phyloP scores from a whole-genome alignment of 2,888 invertebrate genomes.

The Amorpha juglandis region DNA sequence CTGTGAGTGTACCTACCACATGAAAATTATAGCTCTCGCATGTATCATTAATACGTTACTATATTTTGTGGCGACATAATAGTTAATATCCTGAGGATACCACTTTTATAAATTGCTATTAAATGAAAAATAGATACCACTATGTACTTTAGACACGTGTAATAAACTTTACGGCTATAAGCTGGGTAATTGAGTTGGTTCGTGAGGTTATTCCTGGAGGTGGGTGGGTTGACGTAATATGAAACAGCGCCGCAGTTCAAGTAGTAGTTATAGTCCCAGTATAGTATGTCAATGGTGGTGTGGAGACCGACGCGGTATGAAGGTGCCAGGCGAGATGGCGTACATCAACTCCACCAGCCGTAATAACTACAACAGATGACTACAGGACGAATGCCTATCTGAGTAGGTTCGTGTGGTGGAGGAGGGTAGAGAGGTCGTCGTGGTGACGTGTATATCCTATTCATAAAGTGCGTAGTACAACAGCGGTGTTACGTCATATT shows the following conservation, averaged over 20 bases:
- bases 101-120: slow-evolving; percentile 9
- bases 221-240: not conserved
- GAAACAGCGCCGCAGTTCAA: not conserved
- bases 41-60: slow-evolving; percentile 45
- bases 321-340: too few species aligned
- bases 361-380: too few species aligned
- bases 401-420: too few species aligned
- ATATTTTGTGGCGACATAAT: slow-evolving; percentile 30
- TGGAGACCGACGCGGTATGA: too few species aligned
- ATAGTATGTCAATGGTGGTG: too few species aligned
- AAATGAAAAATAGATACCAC: slow-evolving; percentile 40
- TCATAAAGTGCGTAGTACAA: too few species aligned
- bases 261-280: not conserved
- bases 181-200: not conserved
- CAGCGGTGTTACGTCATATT: too few species aligned
- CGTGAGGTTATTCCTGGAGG: not conserved
- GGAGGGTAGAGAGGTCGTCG: too few species aligned
- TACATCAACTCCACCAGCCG: too few species aligned
- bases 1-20: slow-evolving; percentile 52
- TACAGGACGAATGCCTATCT: too few species aligned
- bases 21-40: slow-evolving; percentile 56
- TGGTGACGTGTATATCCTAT: too few species aligned
- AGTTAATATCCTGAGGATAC: not conserved
- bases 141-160: not conserved
- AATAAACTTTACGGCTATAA: not conserved